phyloP scores from a whole-genome alignment of 2,888 invertebrate genomes.

The Macaria liturata region DNA sequence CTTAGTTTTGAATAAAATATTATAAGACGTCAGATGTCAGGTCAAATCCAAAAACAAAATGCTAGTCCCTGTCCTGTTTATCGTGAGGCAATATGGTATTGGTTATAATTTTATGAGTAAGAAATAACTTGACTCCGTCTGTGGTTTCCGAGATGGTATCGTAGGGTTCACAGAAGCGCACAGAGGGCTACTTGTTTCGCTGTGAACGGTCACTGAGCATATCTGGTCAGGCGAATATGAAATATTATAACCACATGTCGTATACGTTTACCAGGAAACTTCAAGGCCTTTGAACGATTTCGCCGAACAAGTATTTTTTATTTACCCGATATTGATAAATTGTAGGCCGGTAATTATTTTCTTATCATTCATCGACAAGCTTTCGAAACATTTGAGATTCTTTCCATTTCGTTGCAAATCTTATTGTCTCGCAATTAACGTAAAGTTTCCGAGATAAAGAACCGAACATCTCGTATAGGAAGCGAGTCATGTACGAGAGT shows the following conservation, averaged over 20 bases:
- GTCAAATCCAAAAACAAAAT: slow-evolving; percentile 20
- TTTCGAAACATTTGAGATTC: slow-evolving; percentile 22
- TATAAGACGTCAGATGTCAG: slow-evolving; percentile 52
- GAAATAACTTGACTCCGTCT: slow-evolving; percentile 49
- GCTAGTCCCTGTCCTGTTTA: slow-evolving; percentile 30
- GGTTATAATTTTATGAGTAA: slow-evolving; percentile 61
- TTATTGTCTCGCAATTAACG: slow-evolving; percentile 28
- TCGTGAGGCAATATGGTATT: slow-evolving; percentile 47
- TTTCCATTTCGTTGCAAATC: slow-evolving; percentile 16
- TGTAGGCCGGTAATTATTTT: too few relatives aligned
- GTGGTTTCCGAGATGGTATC: slow-evolving; percentile 57
- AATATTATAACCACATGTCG: slow-evolving; percentile 78
- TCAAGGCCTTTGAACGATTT: slow-evolving; percentile 1
- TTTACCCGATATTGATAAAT: too few relatives aligned
- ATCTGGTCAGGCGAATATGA: slow-evolving; percentile 60
- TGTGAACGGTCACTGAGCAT: slow-evolving; percentile 60
- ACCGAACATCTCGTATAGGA: slow-evolving; percentile 34
- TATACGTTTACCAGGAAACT: slow-evolving; percentile 36
- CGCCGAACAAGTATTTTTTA: slow-evolving; percentile 4
- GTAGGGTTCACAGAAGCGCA: slow-evolving; percentile 72
- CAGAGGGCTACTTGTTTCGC: slow-evolving; percentile 68
- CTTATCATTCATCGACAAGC: slow-evolving; percentile 8
- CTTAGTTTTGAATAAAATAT: slow-evolving; percentile 44
- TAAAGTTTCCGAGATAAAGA: slow-evolving; percentile 25
- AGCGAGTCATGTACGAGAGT: slow-evolving; percentile 41